phyloP scores from a whole-genome alignment of 2,113 vertebrate genomes.

The Peromyscus leucopus region DNA sequence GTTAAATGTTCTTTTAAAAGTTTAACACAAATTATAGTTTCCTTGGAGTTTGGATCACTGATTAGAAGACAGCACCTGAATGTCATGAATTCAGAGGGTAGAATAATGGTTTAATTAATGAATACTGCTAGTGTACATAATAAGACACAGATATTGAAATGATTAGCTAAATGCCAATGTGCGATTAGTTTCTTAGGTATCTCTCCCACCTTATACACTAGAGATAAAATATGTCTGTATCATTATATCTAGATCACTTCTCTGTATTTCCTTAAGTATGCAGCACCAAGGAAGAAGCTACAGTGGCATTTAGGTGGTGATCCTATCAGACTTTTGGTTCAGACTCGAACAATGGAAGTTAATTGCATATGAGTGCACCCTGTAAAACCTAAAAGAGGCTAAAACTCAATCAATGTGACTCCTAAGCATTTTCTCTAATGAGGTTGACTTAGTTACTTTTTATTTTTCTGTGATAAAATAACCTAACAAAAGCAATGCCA shows the following conservation, averaged over 20 bases:
- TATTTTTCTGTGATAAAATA: not conserved
- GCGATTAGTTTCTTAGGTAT: conserved; percentile 16
- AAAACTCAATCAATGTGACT: not conserved
- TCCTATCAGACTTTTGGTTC: not conserved
- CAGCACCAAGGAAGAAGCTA: not conserved
- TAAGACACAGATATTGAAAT: not conserved
- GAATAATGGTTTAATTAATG: not conserved
- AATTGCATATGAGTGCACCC: not conserved
- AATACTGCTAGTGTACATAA: not conserved
- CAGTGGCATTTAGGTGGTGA: not conserved
- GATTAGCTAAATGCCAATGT: not conserved
- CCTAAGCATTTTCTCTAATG: not conserved
- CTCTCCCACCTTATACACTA: not conserved
- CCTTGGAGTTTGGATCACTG: not conserved
- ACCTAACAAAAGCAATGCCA: not conserved
- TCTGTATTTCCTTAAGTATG: not conserved
- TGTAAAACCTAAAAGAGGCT: not conserved
- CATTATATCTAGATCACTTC: not conserved
- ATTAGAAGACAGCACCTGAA: not conserved
- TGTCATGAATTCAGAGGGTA: not conserved
- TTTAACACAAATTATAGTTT: not conserved
- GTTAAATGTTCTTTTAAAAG: not conserved
- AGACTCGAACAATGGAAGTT: not conserved
- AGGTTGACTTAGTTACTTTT: not conserved
- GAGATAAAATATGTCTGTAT: not conserved